Conservation (phyloP, 2,113 vertebrate species). For the Aix galericulata region DNA sequence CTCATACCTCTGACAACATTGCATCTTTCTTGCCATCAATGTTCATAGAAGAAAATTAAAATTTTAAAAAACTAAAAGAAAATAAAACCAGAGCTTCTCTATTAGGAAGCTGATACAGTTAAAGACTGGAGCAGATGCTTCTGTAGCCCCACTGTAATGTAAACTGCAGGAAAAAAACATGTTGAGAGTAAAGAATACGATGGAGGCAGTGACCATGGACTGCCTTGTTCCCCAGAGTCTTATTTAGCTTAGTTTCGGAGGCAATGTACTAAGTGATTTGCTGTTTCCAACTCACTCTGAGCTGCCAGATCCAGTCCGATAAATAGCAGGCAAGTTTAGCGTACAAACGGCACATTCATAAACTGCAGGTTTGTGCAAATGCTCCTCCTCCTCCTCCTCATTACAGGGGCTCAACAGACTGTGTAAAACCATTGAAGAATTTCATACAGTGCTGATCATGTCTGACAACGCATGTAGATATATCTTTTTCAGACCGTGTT, state of each 20-base stretch:
- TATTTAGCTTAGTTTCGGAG: neutral
- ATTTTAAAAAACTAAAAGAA: too few species aligned
- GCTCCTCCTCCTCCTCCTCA: neutral
- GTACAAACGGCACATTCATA: neutral
- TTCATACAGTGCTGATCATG: neutral
- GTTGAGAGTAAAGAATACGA: neutral
- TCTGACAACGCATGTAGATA: neutral
- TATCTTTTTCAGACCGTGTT: neutral
- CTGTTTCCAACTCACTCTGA: neutral
- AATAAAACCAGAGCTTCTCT: neutral
- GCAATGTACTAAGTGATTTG: neutral
- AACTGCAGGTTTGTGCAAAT: neutral
- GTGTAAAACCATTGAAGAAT: neutral
- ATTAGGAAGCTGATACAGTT: neutral
- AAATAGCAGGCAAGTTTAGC: neutral
- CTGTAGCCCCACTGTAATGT: neutral
- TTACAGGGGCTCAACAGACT: neutral
- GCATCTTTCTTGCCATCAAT: neutral
- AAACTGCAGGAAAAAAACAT: neutral
- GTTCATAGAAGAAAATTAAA: neutral
- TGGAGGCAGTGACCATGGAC: neutral
- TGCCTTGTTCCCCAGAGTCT: neutral
- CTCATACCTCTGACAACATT: fast-evolving
- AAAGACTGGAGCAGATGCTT: neutral
- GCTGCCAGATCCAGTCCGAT: neutral